Conservation (phyloP, 2,888 invertebrate species). For the Nemotelus nigrinus region DNA sequence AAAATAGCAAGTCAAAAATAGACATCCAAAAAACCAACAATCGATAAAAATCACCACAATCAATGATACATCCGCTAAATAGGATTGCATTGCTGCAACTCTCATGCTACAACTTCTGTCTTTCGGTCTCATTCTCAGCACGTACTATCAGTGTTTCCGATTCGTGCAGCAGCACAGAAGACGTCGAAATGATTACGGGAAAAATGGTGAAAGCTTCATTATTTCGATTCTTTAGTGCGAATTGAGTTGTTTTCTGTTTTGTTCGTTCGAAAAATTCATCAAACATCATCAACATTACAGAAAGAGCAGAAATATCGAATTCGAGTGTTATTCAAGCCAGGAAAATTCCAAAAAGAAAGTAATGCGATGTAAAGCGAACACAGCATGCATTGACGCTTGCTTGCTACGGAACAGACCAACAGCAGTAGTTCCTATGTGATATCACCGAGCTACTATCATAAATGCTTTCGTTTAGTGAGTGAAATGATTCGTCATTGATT, state of each 20-base stretch:
- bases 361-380: background rate
- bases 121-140: background rate
- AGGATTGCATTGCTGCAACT: too few relatives aligned
- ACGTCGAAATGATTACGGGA: background rate
- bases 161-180: too few relatives aligned
- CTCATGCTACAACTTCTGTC: too few relatives aligned
- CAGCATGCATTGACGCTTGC: background rate
- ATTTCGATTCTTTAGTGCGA: background rate
- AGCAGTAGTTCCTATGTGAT: too few relatives aligned
- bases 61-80: background rate
- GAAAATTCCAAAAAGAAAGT: conserved; percentile 38
- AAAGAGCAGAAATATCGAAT: conserved; percentile 6
- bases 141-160: background rate
- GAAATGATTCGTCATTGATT: conserved; percentile 29
- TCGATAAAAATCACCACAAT: background rate
- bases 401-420: background rate
- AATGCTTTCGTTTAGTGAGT: background rate
- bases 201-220: conserved; percentile 23
- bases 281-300: background rate
- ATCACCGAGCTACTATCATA: too few relatives aligned
- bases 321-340: conserved; percentile 24
- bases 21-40: too few relatives aligned
- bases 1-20: too few relatives aligned
- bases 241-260: background rate
- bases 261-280: background rate